Conservation (phyloP, 1,140 invertebrate species). For the Drosophila pruinosa region DNA sequence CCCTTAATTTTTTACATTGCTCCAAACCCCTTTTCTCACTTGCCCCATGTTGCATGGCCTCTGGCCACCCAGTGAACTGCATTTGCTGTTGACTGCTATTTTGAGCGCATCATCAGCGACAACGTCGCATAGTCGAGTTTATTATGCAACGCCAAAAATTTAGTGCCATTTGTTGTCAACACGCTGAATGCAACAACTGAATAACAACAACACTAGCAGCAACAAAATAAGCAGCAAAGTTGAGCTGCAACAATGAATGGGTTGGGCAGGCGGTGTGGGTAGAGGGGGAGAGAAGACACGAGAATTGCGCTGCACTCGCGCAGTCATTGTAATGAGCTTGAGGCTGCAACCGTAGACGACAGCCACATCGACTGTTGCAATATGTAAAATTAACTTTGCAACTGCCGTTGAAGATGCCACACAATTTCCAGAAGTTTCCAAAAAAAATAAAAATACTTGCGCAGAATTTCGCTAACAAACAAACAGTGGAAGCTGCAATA, state of each 20-base stretch:
- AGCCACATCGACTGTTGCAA: slow-evolving; percentile 66
- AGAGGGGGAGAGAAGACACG: slow-evolving; percentile 1
- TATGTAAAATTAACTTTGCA: slow-evolving; percentile 68
- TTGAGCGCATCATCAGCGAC: slow-evolving; percentile 56
- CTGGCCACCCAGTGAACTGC: neutral
- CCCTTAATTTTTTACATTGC: neutral
- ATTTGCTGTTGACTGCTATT: slow-evolving; percentile 22
- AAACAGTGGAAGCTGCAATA: slow-evolving; percentile 2
- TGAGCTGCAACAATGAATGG: slow-evolving; percentile 43
- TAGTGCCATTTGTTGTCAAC: slow-evolving; percentile 79
- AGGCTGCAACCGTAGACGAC: slow-evolving; percentile 28
- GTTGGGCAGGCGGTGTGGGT: neutral
- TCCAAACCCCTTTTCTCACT: neutral
- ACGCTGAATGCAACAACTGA: slow-evolving; percentile 61
- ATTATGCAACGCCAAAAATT: slow-evolving; percentile 78
- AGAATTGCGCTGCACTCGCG: slow-evolving; percentile 69
- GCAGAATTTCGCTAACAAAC: slow-evolving; percentile 12
- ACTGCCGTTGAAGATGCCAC: slow-evolving; percentile 18
- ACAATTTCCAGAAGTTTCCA: slow-evolving; percentile 24
- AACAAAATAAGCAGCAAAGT: slow-evolving; percentile 41
- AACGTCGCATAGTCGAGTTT: slow-evolving; percentile 52
- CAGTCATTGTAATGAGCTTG: slow-evolving; percentile 75
- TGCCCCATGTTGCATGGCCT: neutral
- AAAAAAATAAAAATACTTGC: neutral
- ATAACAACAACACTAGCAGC: neutral